Percentiles rank a stretch among this genome's conserved stretches.
Conservation (phyloP, 2,888 invertebrate species). For the Orthonychiurus folsomi region DNA sequence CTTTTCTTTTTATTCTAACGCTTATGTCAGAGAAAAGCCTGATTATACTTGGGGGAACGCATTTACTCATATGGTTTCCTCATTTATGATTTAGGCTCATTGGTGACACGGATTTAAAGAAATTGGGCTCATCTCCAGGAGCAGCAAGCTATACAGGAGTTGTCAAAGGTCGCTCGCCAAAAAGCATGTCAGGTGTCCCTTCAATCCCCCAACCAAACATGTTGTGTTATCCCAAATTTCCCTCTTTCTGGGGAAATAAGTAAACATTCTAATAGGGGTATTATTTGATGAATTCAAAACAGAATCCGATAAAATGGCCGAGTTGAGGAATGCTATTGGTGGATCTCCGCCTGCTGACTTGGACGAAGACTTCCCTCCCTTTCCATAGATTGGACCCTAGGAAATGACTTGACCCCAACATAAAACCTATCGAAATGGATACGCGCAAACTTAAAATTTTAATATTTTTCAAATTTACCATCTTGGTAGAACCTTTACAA, state of each 20-base stretch:
- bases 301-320: conserved; percentile 40
- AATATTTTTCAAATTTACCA: too few species aligned
- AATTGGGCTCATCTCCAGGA: conserved; percentile 23
- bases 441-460: too few species aligned
- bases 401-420: too few species aligned
- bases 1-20: too few species aligned
- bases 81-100: conserved; percentile 27
- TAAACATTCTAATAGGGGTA: conserved; percentile 4
- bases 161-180: conserved; percentile 72
- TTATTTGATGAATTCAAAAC: conserved; percentile 14
- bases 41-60: background rate
- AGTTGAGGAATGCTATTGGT: conserved; percentile 37
- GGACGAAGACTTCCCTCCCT: conserved; percentile 25
- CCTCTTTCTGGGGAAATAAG: too few species aligned
- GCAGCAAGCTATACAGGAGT: conserved; percentile 71
- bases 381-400: conserved; percentile 12
- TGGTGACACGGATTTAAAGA: conserved; percentile 32
- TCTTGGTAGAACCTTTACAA: too few species aligned
- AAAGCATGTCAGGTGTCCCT: conserved; percentile 69
- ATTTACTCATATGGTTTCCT: background rate
- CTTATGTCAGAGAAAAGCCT: background rate
- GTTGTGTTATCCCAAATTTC: conserved; percentile 10
- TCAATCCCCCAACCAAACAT: conserved; percentile 20
- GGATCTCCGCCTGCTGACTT: conserved; percentile 15
- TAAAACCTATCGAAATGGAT: too few species aligned